These are phyloP conservation scores for Diplolepis rosae DNA, from an alignment of 2,888 invertebrate species.

Conservation along the genomic window DNA sequence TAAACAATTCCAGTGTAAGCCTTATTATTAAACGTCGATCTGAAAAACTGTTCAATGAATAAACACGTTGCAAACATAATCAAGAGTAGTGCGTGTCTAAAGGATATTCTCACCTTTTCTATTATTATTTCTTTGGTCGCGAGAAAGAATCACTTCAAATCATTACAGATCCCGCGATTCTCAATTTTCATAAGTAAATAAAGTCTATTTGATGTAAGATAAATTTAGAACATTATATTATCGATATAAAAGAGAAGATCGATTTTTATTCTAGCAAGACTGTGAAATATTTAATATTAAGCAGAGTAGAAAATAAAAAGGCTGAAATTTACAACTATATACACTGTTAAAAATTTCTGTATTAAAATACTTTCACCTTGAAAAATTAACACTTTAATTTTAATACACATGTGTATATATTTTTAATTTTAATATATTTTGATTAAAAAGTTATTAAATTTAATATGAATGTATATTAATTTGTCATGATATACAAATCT, in stretches of 20 bases:
- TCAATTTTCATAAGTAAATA: background rate
- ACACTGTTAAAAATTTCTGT: too few species aligned
- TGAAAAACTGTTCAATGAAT: slow-evolving; percentile 52
- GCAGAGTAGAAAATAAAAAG: background rate
- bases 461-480: too few species aligned
- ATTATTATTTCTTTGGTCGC: background rate
- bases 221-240: slow-evolving; percentile 3
- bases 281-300: background rate
- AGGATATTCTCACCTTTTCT: background rate
- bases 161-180: background rate
- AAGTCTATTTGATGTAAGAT: background rate
- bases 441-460: too few species aligned
- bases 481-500: too few species aligned
- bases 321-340: background rate
- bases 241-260: background rate
- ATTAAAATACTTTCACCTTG: too few species aligned
- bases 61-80: slow-evolving; percentile 54
- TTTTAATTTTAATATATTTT: too few species aligned
- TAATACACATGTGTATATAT: too few species aligned
- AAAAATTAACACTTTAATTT: too few species aligned
- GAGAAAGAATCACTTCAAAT: background rate
- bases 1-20: background rate
- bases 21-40: background rate
- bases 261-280: too few species aligned
- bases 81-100: slow-evolving; percentile 48